Conservation (phyloP, 2,113 vertebrate genomes). For the Salvelinus alpinus region DNA sequence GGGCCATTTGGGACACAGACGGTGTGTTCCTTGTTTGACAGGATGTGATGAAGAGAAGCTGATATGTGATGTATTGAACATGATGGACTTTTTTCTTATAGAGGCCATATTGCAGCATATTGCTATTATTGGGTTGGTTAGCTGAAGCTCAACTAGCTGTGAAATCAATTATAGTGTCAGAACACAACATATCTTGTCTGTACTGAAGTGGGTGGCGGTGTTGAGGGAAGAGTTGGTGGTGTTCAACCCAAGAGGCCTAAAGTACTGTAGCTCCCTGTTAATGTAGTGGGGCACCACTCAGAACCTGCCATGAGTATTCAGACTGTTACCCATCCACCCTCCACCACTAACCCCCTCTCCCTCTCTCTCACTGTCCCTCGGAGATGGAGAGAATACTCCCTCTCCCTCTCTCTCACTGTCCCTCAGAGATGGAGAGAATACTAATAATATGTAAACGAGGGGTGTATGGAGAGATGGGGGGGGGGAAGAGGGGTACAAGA, state of each 20-base stretch:
- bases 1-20: too few relatives aligned
- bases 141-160: background rate
- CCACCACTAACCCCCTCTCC: constrained; percentile 17
- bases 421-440: constrained; percentile 54
- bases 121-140: background rate
- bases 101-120: background rate
- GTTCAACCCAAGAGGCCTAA: background rate
- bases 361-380: constrained; percentile 31
- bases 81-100: background rate
- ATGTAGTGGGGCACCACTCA: constrained; percentile 33
- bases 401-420: background rate
- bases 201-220: background rate
- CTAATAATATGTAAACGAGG: constrained; percentile 64
- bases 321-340: too few relatives aligned
- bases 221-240: background rate
- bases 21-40: background rate
- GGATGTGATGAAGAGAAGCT: background rate
- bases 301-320: background rate
- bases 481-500: constrained; percentile 25
- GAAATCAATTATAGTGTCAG: too few relatives aligned
- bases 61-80: background rate
- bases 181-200: background rate
- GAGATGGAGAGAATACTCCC: constrained; percentile 52
- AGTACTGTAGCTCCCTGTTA: background rate
- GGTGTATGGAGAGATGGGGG: constrained; percentile 18